Conservation (phyloP, 2,888 invertebrate species). For the Lithosia quadra region DNA sequence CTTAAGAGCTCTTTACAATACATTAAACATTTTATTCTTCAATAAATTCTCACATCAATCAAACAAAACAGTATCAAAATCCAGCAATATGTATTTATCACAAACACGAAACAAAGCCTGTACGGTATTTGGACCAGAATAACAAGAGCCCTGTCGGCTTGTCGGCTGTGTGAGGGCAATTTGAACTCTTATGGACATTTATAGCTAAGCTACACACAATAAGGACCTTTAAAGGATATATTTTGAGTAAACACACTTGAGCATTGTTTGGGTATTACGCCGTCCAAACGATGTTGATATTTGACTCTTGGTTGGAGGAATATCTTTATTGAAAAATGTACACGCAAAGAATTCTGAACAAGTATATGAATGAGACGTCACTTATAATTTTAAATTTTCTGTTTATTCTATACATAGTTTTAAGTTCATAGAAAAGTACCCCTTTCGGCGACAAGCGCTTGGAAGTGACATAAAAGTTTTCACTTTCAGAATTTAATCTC, state of each 20-base stretch:
- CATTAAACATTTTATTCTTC: constrained; percentile 16
- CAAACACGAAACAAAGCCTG: constrained; percentile 74
- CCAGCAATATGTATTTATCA: constrained; percentile 71
- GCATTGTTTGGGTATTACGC: constrained; percentile 65
- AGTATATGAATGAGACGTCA: not conserved
- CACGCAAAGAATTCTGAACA: not conserved
- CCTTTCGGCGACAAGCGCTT: not conserved
- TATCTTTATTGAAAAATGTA: constrained; percentile 5
- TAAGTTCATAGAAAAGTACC: not conserved
- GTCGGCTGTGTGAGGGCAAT: constrained; percentile 68
- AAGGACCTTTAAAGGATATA: constrained; percentile 72
- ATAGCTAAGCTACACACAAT: constrained; percentile 67
- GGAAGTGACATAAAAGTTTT: not conserved
- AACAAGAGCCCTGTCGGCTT: constrained; percentile 68
- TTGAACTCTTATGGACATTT: constrained; percentile 71
- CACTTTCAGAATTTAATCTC: not conserved
- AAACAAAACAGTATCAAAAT: constrained; percentile 63
- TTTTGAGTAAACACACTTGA: constrained; percentile 83
- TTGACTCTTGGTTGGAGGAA: constrained; percentile 37
- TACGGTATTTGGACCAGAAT: constrained; percentile 55
- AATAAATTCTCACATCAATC: constrained; percentile 79
- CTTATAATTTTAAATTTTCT: not conserved
- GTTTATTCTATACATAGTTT: not conserved
- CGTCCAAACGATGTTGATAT: constrained; percentile 65
- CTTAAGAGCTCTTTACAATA: constrained; percentile 12